Base-by-base conservation (phyloP, 2,888 invertebrate genomes). In the Fragum fragum region DNA sequence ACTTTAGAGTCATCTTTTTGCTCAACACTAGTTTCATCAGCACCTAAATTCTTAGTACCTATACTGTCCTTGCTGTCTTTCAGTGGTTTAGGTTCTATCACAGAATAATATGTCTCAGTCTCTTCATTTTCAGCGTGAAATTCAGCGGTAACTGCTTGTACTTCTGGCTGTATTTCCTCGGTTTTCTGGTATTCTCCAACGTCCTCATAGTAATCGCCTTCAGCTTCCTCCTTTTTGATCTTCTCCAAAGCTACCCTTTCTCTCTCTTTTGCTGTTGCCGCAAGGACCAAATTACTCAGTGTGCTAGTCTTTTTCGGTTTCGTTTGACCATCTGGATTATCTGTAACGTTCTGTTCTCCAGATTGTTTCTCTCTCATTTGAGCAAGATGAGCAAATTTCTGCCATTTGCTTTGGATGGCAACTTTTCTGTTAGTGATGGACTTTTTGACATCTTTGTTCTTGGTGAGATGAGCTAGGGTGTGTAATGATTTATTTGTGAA, bases 401-500 rank as follows among this genome's bases (percentile, higher is more conserved):
- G 14, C 66, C 42, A 28, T 29, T 42, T 39, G 21, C 29, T 61
- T n/a, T 57, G 2, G 11, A 66, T 42, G 23, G 66, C 66, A 11
- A 78, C 52, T 55, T 73, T 76, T 59, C 57, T 76, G n/a, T 52
- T 61, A 1, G 73, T 61, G 3, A 81, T 69, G 1, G 39, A 63
- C 1, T 73, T 39, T 29, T 73, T 73, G 59, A 76, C 11, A n/a
- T 47, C 53, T 7, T 68, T 77, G 53, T 77, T 71, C 29, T 47
- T 66, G 11, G 59, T 53, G 32, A 85, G 74, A n/a, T 63, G 23
- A 9, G 79, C 79, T 1, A 85, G 23, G 0, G 69, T 63, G 42
- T 82, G 74, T 1, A 85, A 18, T 16, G 85, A 82, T 42, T 85
- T 71, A 3, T 63, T 59, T 6, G 69, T 55, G 57, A 85, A 80